These are phyloP conservation scores for Orchestes rusci DNA, from an alignment of 2,888 invertebrate species.

Conservation along the genomic window DNA sequence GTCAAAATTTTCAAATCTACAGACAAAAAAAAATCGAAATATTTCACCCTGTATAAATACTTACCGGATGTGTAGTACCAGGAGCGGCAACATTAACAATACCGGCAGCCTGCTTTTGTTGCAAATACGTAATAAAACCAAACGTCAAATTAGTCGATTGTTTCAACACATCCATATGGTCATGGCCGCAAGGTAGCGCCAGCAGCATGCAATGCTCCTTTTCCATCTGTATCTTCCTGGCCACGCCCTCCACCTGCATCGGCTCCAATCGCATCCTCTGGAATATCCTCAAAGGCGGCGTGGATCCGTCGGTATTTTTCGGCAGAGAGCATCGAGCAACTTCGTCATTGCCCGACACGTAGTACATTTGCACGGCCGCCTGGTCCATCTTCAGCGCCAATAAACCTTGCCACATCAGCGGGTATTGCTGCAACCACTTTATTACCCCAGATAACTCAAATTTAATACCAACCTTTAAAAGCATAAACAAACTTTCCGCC, in stretches of 20 bases:
- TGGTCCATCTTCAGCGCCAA: conserved; percentile 94
- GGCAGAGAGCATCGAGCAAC: conserved; percentile 87
- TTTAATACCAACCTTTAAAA: conserved; percentile 53
- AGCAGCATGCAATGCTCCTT: conserved; percentile 94
- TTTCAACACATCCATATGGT: conserved; percentile 87
- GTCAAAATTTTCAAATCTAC: too few species aligned
- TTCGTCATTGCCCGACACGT: conserved; percentile 87
- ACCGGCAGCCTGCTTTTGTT: conserved; percentile 96
- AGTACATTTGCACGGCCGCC: conserved; percentile 98
- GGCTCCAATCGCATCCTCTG: conserved; percentile 97
- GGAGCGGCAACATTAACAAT: conserved; percentile 94
- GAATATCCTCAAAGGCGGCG: conserved; percentile 84
- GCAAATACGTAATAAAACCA: conserved; percentile 94
- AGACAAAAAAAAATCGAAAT: too few species aligned
- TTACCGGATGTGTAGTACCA: conserved; percentile 72
- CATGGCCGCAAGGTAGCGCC: conserved; percentile 91
- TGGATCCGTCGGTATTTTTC: conserved; percentile 73
- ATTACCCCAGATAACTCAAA: background rate
- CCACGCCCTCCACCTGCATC: conserved; percentile 91
- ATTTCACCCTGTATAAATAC: too few species aligned
- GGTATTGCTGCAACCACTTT: conserved; percentile 65
- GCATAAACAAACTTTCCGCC: conserved; percentile 73
- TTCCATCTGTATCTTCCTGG: conserved; percentile 94
- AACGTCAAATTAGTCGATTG: conserved; percentile 85
- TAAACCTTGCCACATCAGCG: conserved; percentile 96